Base-by-base conservation (phyloP, 2,888 invertebrate species). In the Rhabditoides inermis region DNA sequence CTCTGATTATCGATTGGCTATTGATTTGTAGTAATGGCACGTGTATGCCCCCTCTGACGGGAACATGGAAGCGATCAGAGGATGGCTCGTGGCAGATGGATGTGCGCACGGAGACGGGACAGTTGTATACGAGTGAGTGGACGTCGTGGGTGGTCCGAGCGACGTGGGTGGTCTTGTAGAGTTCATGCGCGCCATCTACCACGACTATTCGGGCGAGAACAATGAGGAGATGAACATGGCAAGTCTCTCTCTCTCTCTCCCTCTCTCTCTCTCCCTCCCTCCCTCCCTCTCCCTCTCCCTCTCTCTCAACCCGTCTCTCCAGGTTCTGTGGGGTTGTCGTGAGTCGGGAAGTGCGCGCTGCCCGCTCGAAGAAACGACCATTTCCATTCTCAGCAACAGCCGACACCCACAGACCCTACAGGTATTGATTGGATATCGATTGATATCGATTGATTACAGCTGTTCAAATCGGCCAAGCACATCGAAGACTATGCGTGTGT, bases 181-280 rank as follows among this genome's bases (percentile, higher is more conserved):
- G n/a, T 59, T 55, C 35, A 44, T 66, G n/a, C 58, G 61, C 27
- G 56, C 63, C 7, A 63, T 66, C 49, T 64, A 61, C 47, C 66
- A 66, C 39, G 64, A 58, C 15, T 60, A 61, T 39, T 63, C 62
- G 23, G 66, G 66, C 35, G 66, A 66, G 40, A 57, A 66, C 32
- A 66, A 66, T 35, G 66, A 66, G 36, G 66, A 66, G 46, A 66
- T 66, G 66, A 66, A 66, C 48, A 61, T 66, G 54, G 66, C 63
- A n/a, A n/a, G n/a, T n/a, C n/a, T n/a, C n/a, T n/a, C n/a, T n/a
- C n/a, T n/a, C n/a, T n/a, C n/a, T n/a, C n/a, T n/a, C n/a, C n/a
- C n/a, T n/a, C n/a, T n/a, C n/a, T n/a, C n/a, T n/a, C n/a, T n/a
- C n/a, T n/a, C n/a, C n/a, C n/a, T n/a, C n/a, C n/a, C n/a, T n/a